Evolutionary conservation across 2,113 vertebrate genomes (phyloP).

Genomic region (Pelobates fuscus): DNA sequence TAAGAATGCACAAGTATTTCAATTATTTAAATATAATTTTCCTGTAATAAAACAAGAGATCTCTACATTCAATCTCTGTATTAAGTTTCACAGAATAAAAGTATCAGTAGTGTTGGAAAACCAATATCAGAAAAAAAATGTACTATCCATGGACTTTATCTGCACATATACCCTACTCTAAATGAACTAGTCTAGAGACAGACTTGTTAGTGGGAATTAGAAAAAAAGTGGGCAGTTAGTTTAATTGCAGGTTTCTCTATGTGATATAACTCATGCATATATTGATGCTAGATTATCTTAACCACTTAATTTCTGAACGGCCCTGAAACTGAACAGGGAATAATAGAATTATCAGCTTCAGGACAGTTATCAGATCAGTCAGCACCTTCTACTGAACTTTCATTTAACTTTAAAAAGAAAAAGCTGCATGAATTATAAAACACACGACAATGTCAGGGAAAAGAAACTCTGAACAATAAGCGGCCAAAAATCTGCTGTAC

Average conservation of each 20-base stretch:
- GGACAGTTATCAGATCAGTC: neutral
- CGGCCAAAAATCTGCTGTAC: neutral
- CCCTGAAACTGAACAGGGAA: neutral
- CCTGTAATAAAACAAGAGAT: no score
- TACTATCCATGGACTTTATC: slow-evolving; percentile 55
- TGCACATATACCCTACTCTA: slow-evolving; percentile 68
- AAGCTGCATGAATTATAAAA: neutral
- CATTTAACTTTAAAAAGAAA: slow-evolving; percentile 51
- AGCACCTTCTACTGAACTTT: no score
- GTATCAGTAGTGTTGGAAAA: neutral
- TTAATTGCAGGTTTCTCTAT: slow-evolving; percentile 71
- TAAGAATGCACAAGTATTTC: no score
- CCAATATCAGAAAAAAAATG: neutral
- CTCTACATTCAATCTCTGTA: no score
- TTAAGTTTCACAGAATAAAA: neutral
- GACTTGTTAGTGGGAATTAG: slow-evolving; percentile 62
- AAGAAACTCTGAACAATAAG: neutral
- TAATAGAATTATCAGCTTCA: slow-evolving; percentile 60
- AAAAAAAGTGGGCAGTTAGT: slow-evolving; percentile 73
- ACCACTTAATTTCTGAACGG: slow-evolving; percentile 19
- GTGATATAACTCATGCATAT: slow-evolving; percentile 62
- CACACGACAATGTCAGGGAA: no score
- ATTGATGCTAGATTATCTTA: slow-evolving; percentile 52
- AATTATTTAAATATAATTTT: no score
- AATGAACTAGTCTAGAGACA: slow-evolving; percentile 63